Evolutionary conservation across 2,888 invertebrate genomes (phyloP).

Genomic region (Habroteleia sp.): DNA sequence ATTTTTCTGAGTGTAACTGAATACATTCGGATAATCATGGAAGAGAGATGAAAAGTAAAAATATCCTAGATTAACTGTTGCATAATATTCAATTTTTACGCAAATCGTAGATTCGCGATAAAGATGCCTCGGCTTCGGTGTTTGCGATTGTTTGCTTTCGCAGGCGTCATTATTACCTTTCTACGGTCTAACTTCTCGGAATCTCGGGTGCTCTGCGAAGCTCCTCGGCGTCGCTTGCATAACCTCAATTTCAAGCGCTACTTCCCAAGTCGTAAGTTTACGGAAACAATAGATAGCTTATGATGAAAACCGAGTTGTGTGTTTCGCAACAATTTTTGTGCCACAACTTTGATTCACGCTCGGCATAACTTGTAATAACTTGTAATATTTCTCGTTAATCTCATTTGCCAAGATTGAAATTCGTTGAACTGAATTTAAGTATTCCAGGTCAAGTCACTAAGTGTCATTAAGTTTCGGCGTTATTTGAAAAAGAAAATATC

Average conservation of each 20-base stretch:
- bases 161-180: conserved; percentile 62
- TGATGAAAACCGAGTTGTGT: conserved; percentile 56
- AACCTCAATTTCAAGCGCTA: conserved; percentile 58
- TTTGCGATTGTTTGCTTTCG: conserved; percentile 54
- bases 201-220: conserved; percentile 39
- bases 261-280: conserved; percentile 69
- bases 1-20: too few species aligned
- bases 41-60: too few species aligned
- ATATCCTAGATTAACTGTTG: too few species aligned
- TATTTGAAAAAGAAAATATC: conserved; percentile 10
- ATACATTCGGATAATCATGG: too few species aligned
- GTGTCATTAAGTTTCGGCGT: conserved; percentile 26
- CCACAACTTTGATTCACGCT: conserved; percentile 42
- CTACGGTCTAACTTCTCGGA: conserved; percentile 47
- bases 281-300: conserved; percentile 70
- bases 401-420: conserved; percentile 42
- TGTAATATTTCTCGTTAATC: conserved; percentile 58
- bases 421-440: conserved; percentile 36
- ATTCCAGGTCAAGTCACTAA: conserved; percentile 30
- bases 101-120: conserved; percentile 45
- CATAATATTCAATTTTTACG: conserved; percentile 26
- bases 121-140: conserved; percentile 38
- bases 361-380: conserved; percentile 47
- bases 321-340: conserved; percentile 55
- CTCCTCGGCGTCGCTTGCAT: conserved; percentile 50